Evolutionary conservation across 2,888 invertebrate genomes (phyloP).

Genomic region (Nomada goodeniana): DNA sequence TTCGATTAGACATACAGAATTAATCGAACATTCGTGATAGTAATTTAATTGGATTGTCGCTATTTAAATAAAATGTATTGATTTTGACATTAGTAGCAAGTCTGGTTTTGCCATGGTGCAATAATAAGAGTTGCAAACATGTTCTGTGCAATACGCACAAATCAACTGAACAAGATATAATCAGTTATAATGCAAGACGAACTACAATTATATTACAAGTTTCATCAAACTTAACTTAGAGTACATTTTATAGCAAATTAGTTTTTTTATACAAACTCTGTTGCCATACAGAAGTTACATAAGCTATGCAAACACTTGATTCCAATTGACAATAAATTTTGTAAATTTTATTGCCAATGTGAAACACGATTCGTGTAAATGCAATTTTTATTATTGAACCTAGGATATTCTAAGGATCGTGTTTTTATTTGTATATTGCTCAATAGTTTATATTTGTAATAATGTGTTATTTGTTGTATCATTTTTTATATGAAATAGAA

Average conservation of each 20-base stretch:
- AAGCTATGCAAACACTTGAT: constrained; percentile 3
- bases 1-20: constrained; percentile 25
- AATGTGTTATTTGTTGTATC: constrained; percentile 84
- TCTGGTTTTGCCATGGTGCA: constrained; percentile 74
- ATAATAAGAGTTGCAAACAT: constrained; percentile 78
- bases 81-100: constrained; percentile 53
- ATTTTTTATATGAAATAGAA: constrained; percentile 84
- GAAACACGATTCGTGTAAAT: constrained; percentile 63
- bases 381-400: constrained; percentile 82
- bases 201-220: constrained; percentile 21
- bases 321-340: constrained; percentile 22
- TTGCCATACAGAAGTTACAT: constrained; percentile 13
- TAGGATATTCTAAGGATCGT: constrained; percentile 79
- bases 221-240: constrained; percentile 21
- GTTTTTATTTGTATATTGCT: constrained; percentile 84
- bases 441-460: constrained; percentile 84
- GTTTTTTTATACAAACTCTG: constrained; percentile 12
- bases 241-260: constrained; percentile 18
- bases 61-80: constrained; percentile 47
- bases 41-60: constrained; percentile 54
- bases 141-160: constrained; percentile 72
- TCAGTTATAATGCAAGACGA: constrained; percentile 14
- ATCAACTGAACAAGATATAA: constrained; percentile 21
- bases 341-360: constrained; percentile 27
- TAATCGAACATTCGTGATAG: constrained; percentile 50